Evolutionary conservation across 2,888 invertebrate species (phyloP), one percentile per base, ranked within the genome.

Genomic region (Scaeva pyrastri): DNA sequence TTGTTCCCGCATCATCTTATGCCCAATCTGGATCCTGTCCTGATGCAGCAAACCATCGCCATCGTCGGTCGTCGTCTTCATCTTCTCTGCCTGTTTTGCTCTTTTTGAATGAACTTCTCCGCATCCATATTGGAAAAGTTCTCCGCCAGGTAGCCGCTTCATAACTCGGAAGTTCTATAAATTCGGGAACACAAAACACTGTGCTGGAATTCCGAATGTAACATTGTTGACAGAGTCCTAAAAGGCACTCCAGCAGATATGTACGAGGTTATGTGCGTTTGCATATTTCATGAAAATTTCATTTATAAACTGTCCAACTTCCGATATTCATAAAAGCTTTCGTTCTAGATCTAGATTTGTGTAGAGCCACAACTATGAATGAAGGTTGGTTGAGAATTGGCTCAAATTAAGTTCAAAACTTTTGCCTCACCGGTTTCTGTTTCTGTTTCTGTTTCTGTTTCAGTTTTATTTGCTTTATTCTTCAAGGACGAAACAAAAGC

Each of bases 371-470:
- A 8, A 31, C 6, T 31, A 31, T 31, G 31, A 31, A 31, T 31
- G 6, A 31, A 23, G 12, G 14, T 52, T 14, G 48, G 19, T 23
- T 19, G 48, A 66, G 48, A 66, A 31, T 68, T 52, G 50, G 12
- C 23, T 52, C 39, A 68, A 68, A 68, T 52, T 68, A 68, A 68
- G 68, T 68, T 68, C 68, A 68, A 68, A 68, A 68, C 52, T 68
- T 68, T 68, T 68, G 39, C 68, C 16, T 52, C 52, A 52, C 14
- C 52, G 52, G 52, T 39, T n/a, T n/a, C n/a, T n/a, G n/a, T n/a
- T n/a, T n/a, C n/a, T n/a, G n/a, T n/a, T n/a, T n/a, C n/a, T n/a
- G n/a, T n/a, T n/a, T n/a, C n/a, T n/a, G n/a, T n/a, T n/a, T n/a
- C n/a, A n/a, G n/a, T n/a, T 68, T 39, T 52, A 23, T 52, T 68